phyloP scores from a whole-genome alignment of 1,140 invertebrate genomes.

The Heliconius eleuchia region DNA sequence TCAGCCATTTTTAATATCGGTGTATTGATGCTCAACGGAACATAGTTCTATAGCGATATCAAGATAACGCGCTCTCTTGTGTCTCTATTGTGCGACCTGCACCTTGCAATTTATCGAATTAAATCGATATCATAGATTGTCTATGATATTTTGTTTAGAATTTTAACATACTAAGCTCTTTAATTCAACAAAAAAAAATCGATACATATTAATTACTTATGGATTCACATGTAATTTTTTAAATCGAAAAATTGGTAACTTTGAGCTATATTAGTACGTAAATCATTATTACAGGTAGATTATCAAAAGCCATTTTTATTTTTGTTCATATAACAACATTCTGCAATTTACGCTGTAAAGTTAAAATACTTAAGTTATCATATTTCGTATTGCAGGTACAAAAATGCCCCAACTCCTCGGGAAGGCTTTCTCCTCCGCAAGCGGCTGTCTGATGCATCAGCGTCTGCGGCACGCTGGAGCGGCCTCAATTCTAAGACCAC shows the following conservation, averaged over 20 bases:
- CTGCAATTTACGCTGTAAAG: background rate
- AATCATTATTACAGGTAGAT: too few relatives aligned
- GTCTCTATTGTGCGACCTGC: conserved; percentile 15
- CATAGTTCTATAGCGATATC: conserved; percentile 16
- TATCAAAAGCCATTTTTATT: too few relatives aligned
- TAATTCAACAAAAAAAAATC: background rate
- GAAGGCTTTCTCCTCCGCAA: conserved; percentile 85
- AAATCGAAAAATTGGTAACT: too few relatives aligned
- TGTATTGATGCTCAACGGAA: conserved; percentile 2
- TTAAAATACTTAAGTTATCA: background rate
- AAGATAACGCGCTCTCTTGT: conserved; percentile 27
- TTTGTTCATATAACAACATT: background rate
- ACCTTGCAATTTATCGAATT: background rate
- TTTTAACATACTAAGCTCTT: background rate
- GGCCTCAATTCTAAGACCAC: conserved; percentile 90
- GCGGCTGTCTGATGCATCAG: conserved; percentile 86
- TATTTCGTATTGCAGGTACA: conserved; percentile 83
- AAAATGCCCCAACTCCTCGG: conserved; percentile 88
- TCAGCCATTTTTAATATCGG: conserved; percentile 24
- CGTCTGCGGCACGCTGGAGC: conserved; percentile 84
- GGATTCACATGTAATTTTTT: too few relatives aligned
- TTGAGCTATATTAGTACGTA: too few relatives aligned
- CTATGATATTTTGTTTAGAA: background rate
- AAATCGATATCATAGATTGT: background rate
- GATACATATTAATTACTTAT: background rate